Conservation (phyloP, 1,140 invertebrate genomes). For the Diachasmimorpha longicaudata region DNA sequence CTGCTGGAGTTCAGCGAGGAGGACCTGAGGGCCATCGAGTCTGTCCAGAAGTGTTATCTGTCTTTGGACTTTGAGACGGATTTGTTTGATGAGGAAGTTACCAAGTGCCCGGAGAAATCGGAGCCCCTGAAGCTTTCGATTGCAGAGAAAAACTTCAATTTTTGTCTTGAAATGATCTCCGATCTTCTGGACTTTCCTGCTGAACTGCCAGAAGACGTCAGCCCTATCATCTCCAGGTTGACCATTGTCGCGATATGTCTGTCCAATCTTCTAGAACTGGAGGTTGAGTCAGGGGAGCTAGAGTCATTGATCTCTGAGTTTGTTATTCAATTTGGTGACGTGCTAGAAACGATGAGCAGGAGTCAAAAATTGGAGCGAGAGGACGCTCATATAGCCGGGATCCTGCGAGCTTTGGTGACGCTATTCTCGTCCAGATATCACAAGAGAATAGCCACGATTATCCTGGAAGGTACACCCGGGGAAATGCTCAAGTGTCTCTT, state of each 20-base stretch:
- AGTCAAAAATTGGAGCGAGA: background rate
- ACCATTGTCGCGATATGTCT: conserved; percentile 35
- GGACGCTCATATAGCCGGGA: background rate
- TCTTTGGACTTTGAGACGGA: conserved; percentile 30
- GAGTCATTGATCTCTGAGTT: background rate
- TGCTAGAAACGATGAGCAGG: background rate
- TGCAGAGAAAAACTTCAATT: conserved; percentile 29
- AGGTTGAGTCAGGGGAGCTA: conserved; percentile 13
- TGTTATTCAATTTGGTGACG: background rate
- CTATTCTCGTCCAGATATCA: conserved; percentile 38
- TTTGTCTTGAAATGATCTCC: conserved; percentile 29
- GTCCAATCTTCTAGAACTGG: conserved; percentile 37
- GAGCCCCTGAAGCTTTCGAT: background rate
- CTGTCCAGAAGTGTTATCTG: conserved; percentile 39
- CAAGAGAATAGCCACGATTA: conserved; percentile 33
- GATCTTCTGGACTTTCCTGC: conserved; percentile 13
- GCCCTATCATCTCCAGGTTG: conserved; percentile 34
- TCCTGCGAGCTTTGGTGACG: conserved; percentile 38
- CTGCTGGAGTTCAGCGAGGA: background rate
- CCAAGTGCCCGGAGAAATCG: background rate
- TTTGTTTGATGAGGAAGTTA: conserved; percentile 7
- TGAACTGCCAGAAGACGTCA: conserved; percentile 24
- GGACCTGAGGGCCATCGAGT: conserved; percentile 10
- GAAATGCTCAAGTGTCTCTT: conserved; percentile 40
- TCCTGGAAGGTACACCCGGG: conserved; percentile 29